Percentiles rank a stretch among this genome's conserved stretches.
Conservation (phyloP, 2,113 vertebrate species). For the Rhadina sibilatrix region DNA sequence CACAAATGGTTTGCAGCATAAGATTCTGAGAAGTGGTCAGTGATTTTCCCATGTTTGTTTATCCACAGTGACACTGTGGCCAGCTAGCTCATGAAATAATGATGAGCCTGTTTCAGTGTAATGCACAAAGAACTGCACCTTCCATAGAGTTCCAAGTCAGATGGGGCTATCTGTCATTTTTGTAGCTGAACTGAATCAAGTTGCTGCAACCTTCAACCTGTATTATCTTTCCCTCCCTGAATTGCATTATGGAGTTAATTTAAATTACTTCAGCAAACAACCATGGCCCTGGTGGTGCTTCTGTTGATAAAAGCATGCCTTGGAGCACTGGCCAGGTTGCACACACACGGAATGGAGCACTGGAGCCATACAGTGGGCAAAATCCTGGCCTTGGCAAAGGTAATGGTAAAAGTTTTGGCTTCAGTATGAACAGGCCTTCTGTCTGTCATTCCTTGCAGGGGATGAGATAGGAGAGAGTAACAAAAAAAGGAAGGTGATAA, state of each 20-base stretch:
- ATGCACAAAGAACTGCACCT: neutral
- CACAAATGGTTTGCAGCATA: neutral
- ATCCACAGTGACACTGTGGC: neutral
- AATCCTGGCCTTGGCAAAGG: neutral
- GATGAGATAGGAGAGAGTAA: neutral
- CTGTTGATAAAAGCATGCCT: neutral
- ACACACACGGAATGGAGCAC: neutral
- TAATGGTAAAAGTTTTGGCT: neutral
- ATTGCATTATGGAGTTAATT: neutral
- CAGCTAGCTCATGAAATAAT: conserved; percentile 6
- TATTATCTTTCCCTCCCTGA: neutral
- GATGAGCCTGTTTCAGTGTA: neutral
- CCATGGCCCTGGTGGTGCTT: neutral
- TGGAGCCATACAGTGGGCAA: neutral
- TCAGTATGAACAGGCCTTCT: neutral
- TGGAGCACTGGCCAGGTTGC: neutral
- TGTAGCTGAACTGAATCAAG: neutral
- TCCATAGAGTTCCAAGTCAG: neutral
- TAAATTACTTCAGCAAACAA: neutral
- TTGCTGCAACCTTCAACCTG: neutral
- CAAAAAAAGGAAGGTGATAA: neutral
- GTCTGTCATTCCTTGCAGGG: neutral
- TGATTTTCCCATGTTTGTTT: conserved; percentile 52
- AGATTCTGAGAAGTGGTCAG: neutral
- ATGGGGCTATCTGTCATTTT: neutral